Evolutionary conservation across 2,113 vertebrate genomes (phyloP).

Genomic region (Daubentonia madagascariensis): DNA sequence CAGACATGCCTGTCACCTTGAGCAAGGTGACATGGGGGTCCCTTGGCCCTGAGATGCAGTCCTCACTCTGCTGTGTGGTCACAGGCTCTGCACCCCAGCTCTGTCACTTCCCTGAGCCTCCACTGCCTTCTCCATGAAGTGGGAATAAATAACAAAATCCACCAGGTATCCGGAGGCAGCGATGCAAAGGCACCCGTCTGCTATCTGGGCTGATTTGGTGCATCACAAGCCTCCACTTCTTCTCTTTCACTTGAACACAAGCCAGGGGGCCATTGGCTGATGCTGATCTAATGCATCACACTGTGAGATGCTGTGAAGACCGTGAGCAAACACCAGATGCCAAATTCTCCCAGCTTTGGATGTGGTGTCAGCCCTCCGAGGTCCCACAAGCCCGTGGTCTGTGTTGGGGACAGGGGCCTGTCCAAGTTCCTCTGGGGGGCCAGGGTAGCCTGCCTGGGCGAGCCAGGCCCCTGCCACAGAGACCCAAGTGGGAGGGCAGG

Average conservation of each 20-base stretch:
- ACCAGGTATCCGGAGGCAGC: not conserved
- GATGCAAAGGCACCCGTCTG: not conserved
- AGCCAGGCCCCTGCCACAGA: not conserved
- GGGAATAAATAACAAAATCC: not conserved
- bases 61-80: not conserved
- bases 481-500: not conserved
- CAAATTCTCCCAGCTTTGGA: not conserved
- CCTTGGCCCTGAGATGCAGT: too few species aligned
- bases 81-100: too few species aligned
- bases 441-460: rapidly evolving
- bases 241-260: not conserved
- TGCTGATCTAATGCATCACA: not conserved
- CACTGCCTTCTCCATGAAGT: not conserved
- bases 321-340: not conserved
- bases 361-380: not conserved
- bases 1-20: not conserved
- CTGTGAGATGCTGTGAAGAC: not conserved
- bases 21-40: not conserved
- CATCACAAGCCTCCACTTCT: not conserved
- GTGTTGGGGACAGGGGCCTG: not conserved
- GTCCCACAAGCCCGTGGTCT: not conserved
- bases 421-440: not conserved
- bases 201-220: too few species aligned
- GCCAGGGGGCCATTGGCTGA: not conserved
- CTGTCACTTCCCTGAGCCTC: not conserved